These are phyloP conservation scores for Drosophila mercatorum DNA, from an alignment of 2,888 invertebrate genomes.

Conservation along the genomic window DNA sequence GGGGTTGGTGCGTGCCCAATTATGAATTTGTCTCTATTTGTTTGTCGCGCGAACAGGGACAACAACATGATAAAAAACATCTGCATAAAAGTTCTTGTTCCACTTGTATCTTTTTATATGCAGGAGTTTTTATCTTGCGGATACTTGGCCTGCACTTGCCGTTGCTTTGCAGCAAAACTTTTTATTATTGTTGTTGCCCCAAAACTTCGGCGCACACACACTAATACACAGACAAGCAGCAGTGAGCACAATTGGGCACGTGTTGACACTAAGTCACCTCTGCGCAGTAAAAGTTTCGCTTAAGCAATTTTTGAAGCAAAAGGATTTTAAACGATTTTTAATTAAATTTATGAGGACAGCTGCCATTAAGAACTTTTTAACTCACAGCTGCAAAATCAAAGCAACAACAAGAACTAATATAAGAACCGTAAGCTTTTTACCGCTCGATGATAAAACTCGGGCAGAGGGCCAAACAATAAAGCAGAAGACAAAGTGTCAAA, in stretches of 20 bases:
- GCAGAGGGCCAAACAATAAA: constrained; percentile 41
- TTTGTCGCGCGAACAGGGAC: constrained; percentile 59
- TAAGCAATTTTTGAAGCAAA: constrained; percentile 46
- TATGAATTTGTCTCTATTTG: constrained; percentile 73
- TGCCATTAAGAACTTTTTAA: constrained; percentile 58
- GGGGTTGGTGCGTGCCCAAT: constrained; percentile 55
- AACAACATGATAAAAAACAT: constrained; percentile 47
- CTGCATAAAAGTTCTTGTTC: constrained; percentile 59
- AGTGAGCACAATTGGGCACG: constrained; percentile 60
- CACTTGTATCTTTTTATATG: constrained; percentile 47
- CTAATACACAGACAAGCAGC: constrained; percentile 15
- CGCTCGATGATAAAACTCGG: constrained; percentile 49
- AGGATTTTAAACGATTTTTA: constrained; percentile 77
- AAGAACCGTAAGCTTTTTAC: constrained; percentile 50
- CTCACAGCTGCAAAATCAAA: constrained; percentile 27
- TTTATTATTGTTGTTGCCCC: constrained; percentile 52
- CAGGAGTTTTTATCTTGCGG: constrained; percentile 64
- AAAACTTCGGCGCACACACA: constrained; percentile 39
- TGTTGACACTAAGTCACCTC: constrained; percentile 74
- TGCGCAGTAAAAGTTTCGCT: constrained; percentile 37
- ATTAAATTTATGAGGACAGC: constrained; percentile 75
- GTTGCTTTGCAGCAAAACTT: constrained; percentile 49
- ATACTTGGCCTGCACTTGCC: constrained; percentile 54
- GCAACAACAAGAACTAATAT: constrained; percentile 8
- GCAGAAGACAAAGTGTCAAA: constrained; percentile 21